A percentile compares a stretch with the other conserved stretches of the same genome.
Conservation (phyloP, 2,113 vertebrate genomes). For the Misgurnus mizolepis region DNA sequence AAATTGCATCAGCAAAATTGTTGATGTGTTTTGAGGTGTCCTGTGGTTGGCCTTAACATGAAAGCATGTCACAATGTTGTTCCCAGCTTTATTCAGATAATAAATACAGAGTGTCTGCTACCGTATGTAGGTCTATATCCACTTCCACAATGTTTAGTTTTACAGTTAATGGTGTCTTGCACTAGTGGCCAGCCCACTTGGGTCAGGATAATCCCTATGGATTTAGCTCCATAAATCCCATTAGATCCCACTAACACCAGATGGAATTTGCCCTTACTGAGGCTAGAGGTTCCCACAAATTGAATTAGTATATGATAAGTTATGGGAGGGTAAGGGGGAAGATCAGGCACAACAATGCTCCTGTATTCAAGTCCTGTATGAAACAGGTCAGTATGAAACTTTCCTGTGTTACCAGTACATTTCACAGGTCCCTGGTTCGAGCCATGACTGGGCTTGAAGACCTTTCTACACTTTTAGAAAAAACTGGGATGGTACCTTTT, state of each 20-base stretch:
- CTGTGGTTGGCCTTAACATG: no score
- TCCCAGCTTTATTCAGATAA: no score
- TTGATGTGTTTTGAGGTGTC: no score
- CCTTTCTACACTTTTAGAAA: no score
- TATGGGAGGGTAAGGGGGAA: slow-evolving; percentile 70
- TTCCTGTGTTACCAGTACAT: background rate
- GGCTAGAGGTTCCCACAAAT: slow-evolving; percentile 65
- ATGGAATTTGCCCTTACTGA: slow-evolving; percentile 65
- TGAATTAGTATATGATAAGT: slow-evolving; percentile 64
- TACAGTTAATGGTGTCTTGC: slow-evolving; percentile 4
- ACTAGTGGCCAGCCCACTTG: slow-evolving; percentile 25
- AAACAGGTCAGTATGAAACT: background rate
- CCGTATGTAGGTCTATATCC: background rate
- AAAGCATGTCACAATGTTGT: no score
- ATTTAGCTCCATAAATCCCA: slow-evolving; percentile 57
- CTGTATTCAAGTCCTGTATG: background rate
- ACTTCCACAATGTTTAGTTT: slow-evolving; percentile 4
- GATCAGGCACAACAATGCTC: slow-evolving; percentile 50
- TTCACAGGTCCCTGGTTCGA: background rate
- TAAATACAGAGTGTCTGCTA: no score
- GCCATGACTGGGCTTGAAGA: no score
- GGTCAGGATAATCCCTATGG: slow-evolving; percentile 68
- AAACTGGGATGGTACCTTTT: no score
- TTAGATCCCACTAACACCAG: slow-evolving; percentile 67
- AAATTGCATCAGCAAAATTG: no score